These are phyloP conservation scores for Neoitamus cyanurus DNA, from an alignment of 2,888 invertebrate genomes.

Conservation along the genomic window DNA sequence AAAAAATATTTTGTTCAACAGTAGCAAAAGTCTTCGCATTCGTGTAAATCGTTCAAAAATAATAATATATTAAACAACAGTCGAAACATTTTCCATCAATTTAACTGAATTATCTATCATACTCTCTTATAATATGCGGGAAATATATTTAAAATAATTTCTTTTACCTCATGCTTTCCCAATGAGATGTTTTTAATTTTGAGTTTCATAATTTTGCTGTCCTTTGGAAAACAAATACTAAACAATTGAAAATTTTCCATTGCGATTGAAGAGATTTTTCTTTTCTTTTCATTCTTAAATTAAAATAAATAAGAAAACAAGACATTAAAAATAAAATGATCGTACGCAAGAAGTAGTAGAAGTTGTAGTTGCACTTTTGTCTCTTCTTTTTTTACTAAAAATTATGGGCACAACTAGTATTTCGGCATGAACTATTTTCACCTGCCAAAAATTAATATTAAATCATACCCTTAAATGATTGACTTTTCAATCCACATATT, in stretches of 20 bases:
- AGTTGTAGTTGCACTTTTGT: not conserved
- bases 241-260: conserved; percentile 18
- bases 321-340: not conserved
- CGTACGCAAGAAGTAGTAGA: not conserved
- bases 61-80: not conserved
- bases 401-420: too few species aligned
- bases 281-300: not conserved
- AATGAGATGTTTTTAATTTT: not conserved
- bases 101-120: too few species aligned
- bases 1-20: not conserved
- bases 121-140: too few species aligned
- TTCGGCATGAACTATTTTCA: too few species aligned
- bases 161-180: too few species aligned
- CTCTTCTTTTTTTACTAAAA: not conserved
- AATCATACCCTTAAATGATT: too few species aligned
- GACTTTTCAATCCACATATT: too few species aligned
- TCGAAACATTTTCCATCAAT: too few species aligned
- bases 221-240: not conserved
- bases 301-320: not conserved
- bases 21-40: not conserved
- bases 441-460: too few species aligned
- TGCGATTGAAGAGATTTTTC: conserved; percentile 4
- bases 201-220: not conserved
- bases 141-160: too few species aligned
- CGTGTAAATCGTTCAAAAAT: not conserved